Evolutionary conservation across 1,140 invertebrate species (phyloP).

Genomic region (Trialeurodes vaporariorum): DNA sequence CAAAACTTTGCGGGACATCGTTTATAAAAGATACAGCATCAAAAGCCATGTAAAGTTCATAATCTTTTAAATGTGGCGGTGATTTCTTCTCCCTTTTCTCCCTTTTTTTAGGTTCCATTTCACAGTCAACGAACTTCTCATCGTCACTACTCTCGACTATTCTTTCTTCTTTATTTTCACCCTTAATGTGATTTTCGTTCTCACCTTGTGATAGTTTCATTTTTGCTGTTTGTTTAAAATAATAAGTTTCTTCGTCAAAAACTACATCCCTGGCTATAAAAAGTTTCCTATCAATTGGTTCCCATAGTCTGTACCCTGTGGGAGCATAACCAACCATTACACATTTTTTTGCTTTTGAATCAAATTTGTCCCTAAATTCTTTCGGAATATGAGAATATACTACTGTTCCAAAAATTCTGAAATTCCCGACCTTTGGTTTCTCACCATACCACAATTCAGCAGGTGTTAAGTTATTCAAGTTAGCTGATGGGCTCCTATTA

Average conservation of each 20-base stretch:
- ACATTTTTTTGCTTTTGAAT: slow-evolving; percentile 9
- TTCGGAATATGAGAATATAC: slow-evolving; percentile 8
- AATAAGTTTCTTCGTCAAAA: neutral
- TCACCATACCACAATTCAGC: slow-evolving; percentile 28
- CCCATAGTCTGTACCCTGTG: slow-evolving; percentile 3
- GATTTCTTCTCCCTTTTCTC: neutral
- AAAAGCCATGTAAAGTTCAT: slow-evolving; percentile 9
- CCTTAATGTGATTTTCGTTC: neutral
- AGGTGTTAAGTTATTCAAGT: slow-evolving; percentile 23
- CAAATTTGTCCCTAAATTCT: slow-evolving; percentile 7
- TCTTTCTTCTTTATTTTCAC: neutral
- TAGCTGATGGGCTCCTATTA: slow-evolving; percentile 13
- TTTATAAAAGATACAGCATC: neutral
- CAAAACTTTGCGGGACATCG: slow-evolving; percentile 3
- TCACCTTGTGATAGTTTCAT: neutral
- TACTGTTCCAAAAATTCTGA: slow-evolving; percentile 8
- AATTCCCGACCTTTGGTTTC: slow-evolving; percentile 13
- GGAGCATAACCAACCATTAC: slow-evolving; percentile 15
- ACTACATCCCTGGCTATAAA: neutral
- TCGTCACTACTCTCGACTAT: neutral
- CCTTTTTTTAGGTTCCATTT: neutral
- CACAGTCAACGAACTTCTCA: neutral
- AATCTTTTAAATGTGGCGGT: slow-evolving; percentile 3
- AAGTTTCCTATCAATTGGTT: neutral
- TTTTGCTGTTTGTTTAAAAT: neutral